Base-by-base conservation (phyloP, 2,888 invertebrate species). In the Napeogenes inachia region DNA sequence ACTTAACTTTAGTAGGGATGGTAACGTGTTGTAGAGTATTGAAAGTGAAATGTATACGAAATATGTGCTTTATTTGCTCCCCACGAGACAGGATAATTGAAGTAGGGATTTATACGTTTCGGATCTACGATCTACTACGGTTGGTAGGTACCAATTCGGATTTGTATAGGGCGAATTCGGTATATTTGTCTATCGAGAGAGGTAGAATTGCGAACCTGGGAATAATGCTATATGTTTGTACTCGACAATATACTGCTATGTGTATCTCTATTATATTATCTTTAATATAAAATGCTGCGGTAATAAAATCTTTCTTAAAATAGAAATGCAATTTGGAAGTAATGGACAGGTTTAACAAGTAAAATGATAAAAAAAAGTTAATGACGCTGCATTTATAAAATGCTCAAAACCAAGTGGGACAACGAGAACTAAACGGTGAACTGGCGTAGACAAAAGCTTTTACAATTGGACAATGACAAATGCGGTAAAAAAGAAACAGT, bases 61-160 rank as follows among this genome's bases (percentile, higher is more conserved):
- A 80, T 82, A 76, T 81, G 83, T 77, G 84, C 81, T 84, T 81
- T 85, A 83, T 85, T 85, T 83, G 79, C 79, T 79, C 74, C 78
- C 78, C 76, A 70, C 78, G 81, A 81, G 84, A 84, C 81, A 80
- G 76, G 80, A 85, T 86, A 87, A 88, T 87, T 88, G 85, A 86
- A 88, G 82, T 79, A 81, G 82, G 84, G 84, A 87, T 87, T 87
- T 85, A 88, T 87, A 80, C 77, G 79, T 81, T 82, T 79, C 81
- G 79, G 80, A 84, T 82, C 79, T 83, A 75, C 77, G 77, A 78
- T 78, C 75, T 78, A 75, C 77, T 77, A 75, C 71, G 69, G 74
- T 71, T 71, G 67, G 70, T 71, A 70, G 65, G 62, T 68, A 68
- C 59, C 62, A 66, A 67, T 71, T 72, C 67, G 71, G 71, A 66